phyloP scores from a whole-genome alignment of 2,113 vertebrate genomes.

The Halichoeres trimaculatus region DNA sequence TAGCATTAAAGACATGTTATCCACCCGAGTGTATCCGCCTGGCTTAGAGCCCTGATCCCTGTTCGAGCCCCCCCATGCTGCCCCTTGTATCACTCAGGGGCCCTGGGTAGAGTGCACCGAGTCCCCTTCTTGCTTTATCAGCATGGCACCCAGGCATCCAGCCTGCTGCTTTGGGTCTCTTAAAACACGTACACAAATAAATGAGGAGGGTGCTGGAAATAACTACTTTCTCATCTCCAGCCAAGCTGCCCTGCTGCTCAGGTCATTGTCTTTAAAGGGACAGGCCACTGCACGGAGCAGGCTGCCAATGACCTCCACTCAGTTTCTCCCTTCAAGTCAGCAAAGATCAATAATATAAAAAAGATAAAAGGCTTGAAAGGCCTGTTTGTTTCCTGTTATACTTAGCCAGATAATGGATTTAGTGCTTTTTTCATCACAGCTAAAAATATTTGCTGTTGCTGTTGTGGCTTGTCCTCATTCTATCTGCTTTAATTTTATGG shows the following conservation, averaged over 20 bases:
- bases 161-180: slow-evolving; percentile 55
- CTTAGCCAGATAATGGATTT: slow-evolving; percentile 21
- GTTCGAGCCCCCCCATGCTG: slow-evolving; percentile 46
- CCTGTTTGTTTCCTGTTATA: slow-evolving; percentile 50
- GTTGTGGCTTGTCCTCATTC: slow-evolving; percentile 58
- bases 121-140: slow-evolving; percentile 71
- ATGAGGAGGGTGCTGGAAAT: slow-evolving; percentile 71
- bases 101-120: slow-evolving; percentile 54
- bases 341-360: slow-evolving; percentile 43
- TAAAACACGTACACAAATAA: slow-evolving; percentile 74
- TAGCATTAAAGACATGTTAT: slow-evolving; percentile 76
- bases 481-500: slow-evolving; percentile 45
- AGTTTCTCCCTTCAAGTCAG: slow-evolving; percentile 40
- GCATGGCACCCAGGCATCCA: slow-evolving; percentile 64
- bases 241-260: slow-evolving; percentile 64
- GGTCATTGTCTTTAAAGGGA: slow-evolving; percentile 74
- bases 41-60: slow-evolving; percentile 71
- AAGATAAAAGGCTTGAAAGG: slow-evolving; percentile 55
- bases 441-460: slow-evolving; percentile 54
- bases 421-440: slow-evolving; percentile 40
- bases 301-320: slow-evolving; percentile 20
- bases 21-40: slow-evolving; percentile 69
- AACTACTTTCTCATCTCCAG: slow-evolving; percentile 72
- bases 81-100: slow-evolving; percentile 48
- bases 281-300: slow-evolving; percentile 25